Base-by-base conservation (phyloP, 2,888 invertebrate genomes). In the Metellina segmentata region DNA sequence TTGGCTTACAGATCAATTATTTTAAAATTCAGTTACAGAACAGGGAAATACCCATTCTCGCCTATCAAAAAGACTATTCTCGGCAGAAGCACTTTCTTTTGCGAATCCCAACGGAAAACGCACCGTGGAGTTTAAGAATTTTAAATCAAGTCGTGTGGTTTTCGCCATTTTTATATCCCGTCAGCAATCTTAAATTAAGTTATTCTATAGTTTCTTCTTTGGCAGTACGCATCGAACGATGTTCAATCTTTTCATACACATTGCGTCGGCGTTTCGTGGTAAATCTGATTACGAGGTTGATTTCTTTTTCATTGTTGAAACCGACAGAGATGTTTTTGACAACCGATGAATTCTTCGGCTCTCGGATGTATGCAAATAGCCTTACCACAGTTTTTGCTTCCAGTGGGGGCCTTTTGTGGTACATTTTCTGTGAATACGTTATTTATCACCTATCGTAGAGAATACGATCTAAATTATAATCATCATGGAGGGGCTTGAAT, bases 131-230 rank as follows among this genome's bases (percentile, higher is more conserved):
- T 61, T 75, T 85, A 75, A 34, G 85, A 85, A 85, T 85, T 85
- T 85, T 75, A 85, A 85, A 85, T 75, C 48, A 8, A 53, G 20
- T 61, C 74, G 16, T 48, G 53, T 48, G 61, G 20, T 48, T 48
- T 61, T 74, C 0, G 61, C 9, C 53, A 85, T 48, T 72, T 87
- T 71, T 79, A 88, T 61, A 51, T 81, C 81, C 20, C 20, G 49
- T 81, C 49, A 13, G 53, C 81, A 88, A 88, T 81, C 52, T n/a
- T 81, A 88, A 88, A 81, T 88, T 74, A 81, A 20, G 61, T 88
- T 81, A 74, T 74, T 72, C 53, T 61, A 7, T 16, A 61, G 61
- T 61, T 11, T 16, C 61, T 61, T 7, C 61, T 16, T 11, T 16
- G 61, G 5, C 6, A 61, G 11, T 61, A 61, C 61, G 11, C 61